Percentiles rank a stretch among this genome's conserved stretches.
Conservation (phyloP, 1,140 invertebrate species). For the Zelostemma sp. region DNA sequence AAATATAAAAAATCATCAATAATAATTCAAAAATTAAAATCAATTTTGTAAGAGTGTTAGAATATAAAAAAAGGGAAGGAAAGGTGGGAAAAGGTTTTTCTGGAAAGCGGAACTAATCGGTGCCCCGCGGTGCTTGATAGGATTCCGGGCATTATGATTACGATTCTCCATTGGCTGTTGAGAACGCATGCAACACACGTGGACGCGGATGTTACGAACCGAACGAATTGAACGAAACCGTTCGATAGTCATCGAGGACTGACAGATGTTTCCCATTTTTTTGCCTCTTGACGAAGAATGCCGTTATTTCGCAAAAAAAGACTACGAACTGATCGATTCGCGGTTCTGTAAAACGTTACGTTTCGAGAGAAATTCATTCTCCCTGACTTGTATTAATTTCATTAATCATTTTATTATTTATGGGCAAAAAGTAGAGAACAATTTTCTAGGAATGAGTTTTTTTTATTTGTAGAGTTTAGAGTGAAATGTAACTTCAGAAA, state of each 20-base stretch:
- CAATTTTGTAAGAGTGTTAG: too few relatives aligned
- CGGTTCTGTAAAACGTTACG: constrained; percentile 29
- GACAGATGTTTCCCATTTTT: constrained; percentile 65
- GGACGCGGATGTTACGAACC: constrained; percentile 49
- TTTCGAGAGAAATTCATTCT: constrained; percentile 4
- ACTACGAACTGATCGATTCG: constrained; percentile 54
- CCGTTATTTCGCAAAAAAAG: constrained; percentile 65
- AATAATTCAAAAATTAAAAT: too few relatives aligned
- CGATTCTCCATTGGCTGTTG: constrained; percentile 47
- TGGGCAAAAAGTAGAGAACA: too few relatives aligned
- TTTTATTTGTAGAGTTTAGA: too few relatives aligned
- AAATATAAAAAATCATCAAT: too few relatives aligned
- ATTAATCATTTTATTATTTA: too few relatives aligned
- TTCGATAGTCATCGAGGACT: constrained; percentile 64
- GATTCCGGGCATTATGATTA: constrained; percentile 52
- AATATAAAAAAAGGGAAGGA: too few relatives aligned
- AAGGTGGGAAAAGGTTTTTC: constrained; percentile 22
- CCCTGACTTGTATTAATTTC: too few relatives aligned
- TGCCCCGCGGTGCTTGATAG: constrained; percentile 44
- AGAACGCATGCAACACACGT: constrained; percentile 49
- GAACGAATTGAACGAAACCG: constrained; percentile 52
- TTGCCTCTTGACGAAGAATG: constrained; percentile 53
- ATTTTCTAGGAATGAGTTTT: too few relatives aligned
- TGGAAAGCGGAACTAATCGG: constrained; percentile 58
- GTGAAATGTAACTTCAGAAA: too few relatives aligned